These are phyloP conservation scores for Epizoanthus stellaris DNA, from an alignment of 92 coral and sea anemone species.

Conservation along the genomic window DNA sequence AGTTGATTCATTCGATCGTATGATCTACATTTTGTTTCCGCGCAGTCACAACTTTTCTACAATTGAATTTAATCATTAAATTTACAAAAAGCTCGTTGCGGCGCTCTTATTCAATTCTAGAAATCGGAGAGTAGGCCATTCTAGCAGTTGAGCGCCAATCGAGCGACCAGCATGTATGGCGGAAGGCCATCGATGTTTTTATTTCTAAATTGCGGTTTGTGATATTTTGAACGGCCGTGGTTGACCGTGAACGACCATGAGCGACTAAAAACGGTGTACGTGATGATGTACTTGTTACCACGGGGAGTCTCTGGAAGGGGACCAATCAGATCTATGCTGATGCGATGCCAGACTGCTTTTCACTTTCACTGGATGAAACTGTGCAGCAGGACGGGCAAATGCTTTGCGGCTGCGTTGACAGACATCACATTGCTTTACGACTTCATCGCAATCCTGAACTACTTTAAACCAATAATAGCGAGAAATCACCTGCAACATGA, in stretches of 20 bases:
- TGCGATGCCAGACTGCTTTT: slow-evolving; percentile 62
- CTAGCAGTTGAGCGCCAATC: background rate
- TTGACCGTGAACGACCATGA: slow-evolving; percentile 18
- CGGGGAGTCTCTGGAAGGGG: slow-evolving; percentile 57
- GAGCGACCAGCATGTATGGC: too few relatives aligned
- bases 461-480: slow-evolving; percentile 50
- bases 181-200: too few relatives aligned
- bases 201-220: too few relatives aligned
- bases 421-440: too few relatives aligned
- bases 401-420: too few relatives aligned
- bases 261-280: slow-evolving; percentile 34
- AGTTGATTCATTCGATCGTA: too few relatives aligned
- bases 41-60: slow-evolving; percentile 6
- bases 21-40: too few relatives aligned
- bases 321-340: slow-evolving; percentile 61
- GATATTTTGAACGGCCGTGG: background rate
- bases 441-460: slow-evolving; percentile 27
- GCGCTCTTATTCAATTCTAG: slow-evolving; percentile 9
- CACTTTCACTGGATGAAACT: slow-evolving; percentile 47
- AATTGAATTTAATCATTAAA: background rate
- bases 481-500: slow-evolving; percentile 47
- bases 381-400: too few relatives aligned
- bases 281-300: slow-evolving; percentile 51
- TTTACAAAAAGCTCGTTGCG: slow-evolving; percentile 8
- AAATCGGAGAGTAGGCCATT: slow-evolving; percentile 24